A percentile compares a stretch with the other conserved stretches of the same genome.
Evolutionary conservation across 1,140 invertebrate genomes (phyloP).

Genomic region (Bathynomus jamesi): DNA sequence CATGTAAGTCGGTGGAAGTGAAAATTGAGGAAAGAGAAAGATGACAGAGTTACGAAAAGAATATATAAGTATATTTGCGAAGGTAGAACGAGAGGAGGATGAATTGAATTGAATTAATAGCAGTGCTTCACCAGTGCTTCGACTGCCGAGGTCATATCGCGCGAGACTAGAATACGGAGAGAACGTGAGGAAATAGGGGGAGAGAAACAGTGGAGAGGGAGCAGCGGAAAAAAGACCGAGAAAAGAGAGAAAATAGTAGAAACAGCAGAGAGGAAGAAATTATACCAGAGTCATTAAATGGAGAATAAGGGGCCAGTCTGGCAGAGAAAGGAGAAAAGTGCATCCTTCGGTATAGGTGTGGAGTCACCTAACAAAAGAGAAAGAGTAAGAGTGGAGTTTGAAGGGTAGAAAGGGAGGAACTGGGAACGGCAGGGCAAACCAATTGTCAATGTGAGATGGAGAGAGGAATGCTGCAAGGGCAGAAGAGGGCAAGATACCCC

Average conservation of each 20-base stretch:
- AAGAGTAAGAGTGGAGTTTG: no score
- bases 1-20: no score
- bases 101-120: background rate
- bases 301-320: no score
- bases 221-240: background rate
- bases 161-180: background rate
- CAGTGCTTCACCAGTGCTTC: background rate
- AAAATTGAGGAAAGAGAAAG: background rate
- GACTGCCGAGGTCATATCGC: background rate
- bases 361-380: no score
- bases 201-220: background rate
- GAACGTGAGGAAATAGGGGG: background rate
- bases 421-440: no score
- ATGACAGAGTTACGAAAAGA: background rate
- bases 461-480: no score
- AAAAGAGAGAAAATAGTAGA: background rate
- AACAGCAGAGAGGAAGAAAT: background rate
- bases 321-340: no score
- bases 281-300: no score
- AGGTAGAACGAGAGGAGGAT: background rate
- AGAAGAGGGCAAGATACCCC: no score
- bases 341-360: no score
- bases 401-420: no score
- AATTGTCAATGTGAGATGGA: no score
- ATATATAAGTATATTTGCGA: background rate